Base-by-base conservation (phyloP, 2,797 vertebrate genomes). In the Darevskia nairensis region DNA sequence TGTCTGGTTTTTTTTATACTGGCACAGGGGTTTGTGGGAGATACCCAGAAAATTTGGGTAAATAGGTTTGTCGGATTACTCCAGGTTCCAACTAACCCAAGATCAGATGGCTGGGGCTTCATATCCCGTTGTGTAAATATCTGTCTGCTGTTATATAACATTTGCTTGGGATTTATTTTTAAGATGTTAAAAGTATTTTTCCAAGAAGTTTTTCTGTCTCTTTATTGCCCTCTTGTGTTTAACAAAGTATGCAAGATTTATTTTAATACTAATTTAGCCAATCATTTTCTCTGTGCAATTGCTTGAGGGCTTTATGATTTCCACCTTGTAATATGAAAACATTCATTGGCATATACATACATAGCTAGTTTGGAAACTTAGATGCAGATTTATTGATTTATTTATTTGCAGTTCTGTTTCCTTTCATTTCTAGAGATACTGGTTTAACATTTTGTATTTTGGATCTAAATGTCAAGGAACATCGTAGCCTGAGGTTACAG, bases 201-300 rank as follows among this genome's bases (percentile, higher is more conserved):
- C 76, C 93, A 94, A 85, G 89, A 90, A 91, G 80, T 90, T 89
- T 84, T 94, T 64, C 61, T 93, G 59, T 92, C 92, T 95, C 95
- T 96, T 91, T 90, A 0, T 95, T 96, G 96, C 96, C 96, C 96
- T 95, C 97, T 96, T 87, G 93, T 96, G 97, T 95, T 94, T 84
- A 44, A 80, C 77, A 80, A 91, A 83, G 35, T 76, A 39, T 89
- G 93, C 77, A 96, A 91, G 90, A 77, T 95, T 94, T 59, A 11
- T 85, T 88, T 89, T 41, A 74, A 0, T 0, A 80, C 85, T 75
- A 80, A n/a, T 80, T 80, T 81, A 19, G 74, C 29, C 29, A 61
- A 71, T 87, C 25, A 0, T 8, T 3, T 46, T 2, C 11, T n/a
- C 21, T 77, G 89, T 29, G 0, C 0, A 39, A 74, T 74, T 46